Evolutionary conservation across 2,888 invertebrate genomes (phyloP).

Genomic region (Nomada ruficornis): DNA sequence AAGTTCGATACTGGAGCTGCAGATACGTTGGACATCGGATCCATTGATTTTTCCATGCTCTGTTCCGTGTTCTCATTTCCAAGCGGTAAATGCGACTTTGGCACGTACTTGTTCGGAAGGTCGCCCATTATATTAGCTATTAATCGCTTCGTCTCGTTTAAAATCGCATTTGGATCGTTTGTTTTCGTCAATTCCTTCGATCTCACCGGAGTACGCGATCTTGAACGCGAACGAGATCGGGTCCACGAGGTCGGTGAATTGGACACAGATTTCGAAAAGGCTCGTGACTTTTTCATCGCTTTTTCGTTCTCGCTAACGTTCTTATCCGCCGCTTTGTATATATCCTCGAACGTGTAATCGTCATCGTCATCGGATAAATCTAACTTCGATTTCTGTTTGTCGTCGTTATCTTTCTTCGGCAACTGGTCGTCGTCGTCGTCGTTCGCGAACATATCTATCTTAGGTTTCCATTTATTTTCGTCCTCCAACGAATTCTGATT

Average conservation of each 20-base stretch:
- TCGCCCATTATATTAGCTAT: slow-evolving; percentile 88
- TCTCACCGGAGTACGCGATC: slow-evolving; percentile 68
- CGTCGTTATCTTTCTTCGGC: slow-evolving; percentile 69
- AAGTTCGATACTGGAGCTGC: slow-evolving; percentile 53
- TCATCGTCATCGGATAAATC: slow-evolving; percentile 91
- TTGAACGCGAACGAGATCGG: slow-evolving; percentile 77
- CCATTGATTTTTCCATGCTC: slow-evolving; percentile 33
- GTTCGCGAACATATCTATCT: slow-evolving; percentile 82
- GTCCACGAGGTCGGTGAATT: slow-evolving; percentile 77
- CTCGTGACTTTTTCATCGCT: slow-evolving; percentile 85
- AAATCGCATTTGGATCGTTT: slow-evolving; percentile 83
- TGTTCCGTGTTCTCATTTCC: slow-evolving; percentile 42
- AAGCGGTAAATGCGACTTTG: slow-evolving; percentile 75
- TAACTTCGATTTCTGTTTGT: slow-evolving; percentile 82
- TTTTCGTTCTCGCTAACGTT: slow-evolving; percentile 89
- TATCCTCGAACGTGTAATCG: slow-evolving; percentile 94
- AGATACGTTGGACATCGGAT: slow-evolving; percentile 40
- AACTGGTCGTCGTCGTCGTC: slow-evolving; percentile 78
- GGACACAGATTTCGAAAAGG: slow-evolving; percentile 73
- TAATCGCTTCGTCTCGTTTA: slow-evolving; percentile 87
- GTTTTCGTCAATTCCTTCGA: slow-evolving; percentile 71
- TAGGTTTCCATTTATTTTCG: slow-evolving; percentile 82
- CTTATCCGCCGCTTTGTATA: slow-evolving; percentile 90
- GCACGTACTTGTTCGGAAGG: slow-evolving; percentile 83
- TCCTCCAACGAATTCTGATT: slow-evolving; percentile 83